A percentile compares a stretch with the other conserved stretches of the same genome.
These are phyloP conservation scores for Gobionotothen gibberifrons DNA, from an alignment of 2,797 vertebrate genomes.

Conservation along the genomic window DNA sequence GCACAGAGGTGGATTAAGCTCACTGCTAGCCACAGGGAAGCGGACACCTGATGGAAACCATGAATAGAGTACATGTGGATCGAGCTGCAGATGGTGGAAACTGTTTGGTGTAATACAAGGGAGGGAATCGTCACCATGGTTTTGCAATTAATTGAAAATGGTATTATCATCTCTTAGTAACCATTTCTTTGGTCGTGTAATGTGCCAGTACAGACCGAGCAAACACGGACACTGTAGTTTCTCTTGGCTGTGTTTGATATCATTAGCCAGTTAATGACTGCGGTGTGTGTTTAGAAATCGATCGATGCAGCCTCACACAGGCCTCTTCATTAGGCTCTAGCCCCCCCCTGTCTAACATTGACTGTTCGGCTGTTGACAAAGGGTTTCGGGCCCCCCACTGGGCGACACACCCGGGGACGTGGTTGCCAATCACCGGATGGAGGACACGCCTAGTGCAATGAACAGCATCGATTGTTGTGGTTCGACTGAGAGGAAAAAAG, in stretches of 20 bases:
- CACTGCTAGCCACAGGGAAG: slow-evolving; percentile 7
- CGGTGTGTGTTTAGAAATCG: slow-evolving; percentile 32
- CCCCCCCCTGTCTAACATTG: slow-evolving; percentile 48
- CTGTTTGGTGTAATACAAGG: background rate
- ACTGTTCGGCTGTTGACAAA: slow-evolving; percentile 62
- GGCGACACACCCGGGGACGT: slow-evolving; percentile 25
- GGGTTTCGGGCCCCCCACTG: slow-evolving; percentile 32
- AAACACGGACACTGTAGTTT: slow-evolving; percentile 19
- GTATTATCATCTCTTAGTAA: background rate
- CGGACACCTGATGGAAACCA: slow-evolving; percentile 29
- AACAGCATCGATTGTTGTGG: slow-evolving; percentile 61
- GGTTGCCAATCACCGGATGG: slow-evolving; percentile 60
- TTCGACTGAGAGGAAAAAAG: slow-evolving; percentile 11
- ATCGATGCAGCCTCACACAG: slow-evolving; percentile 68
- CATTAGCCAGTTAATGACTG: slow-evolving; percentile 78
- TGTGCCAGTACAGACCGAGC: background rate
- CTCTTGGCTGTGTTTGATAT: slow-evolving; percentile 52
- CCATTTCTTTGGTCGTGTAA: background rate
- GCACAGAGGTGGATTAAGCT: slow-evolving; percentile 42
- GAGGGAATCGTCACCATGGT: background rate
- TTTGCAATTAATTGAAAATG: background rate
- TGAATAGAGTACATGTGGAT: slow-evolving; percentile 14
- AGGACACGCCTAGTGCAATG: slow-evolving; percentile 36
- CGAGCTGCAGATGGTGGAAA: slow-evolving; percentile 13
- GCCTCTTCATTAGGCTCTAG: slow-evolving; percentile 74